phyloP scores from a whole-genome alignment of 2,888 invertebrate species.

The Andrena hattorfiana region DNA sequence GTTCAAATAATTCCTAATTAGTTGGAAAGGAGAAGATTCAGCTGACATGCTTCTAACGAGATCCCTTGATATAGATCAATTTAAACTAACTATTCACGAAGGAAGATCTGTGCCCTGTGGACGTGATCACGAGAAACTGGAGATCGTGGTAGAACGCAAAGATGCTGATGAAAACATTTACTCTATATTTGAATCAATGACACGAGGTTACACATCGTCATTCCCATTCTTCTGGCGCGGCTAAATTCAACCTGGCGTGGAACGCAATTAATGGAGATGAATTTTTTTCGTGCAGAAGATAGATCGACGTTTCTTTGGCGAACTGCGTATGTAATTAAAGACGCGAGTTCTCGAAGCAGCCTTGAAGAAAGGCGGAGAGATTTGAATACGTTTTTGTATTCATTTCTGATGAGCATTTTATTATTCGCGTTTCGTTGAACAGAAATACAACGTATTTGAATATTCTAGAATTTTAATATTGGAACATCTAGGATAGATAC shows the following conservation, averaged over 20 bases:
- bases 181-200: slow-evolving; percentile 21
- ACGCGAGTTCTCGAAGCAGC: neutral
- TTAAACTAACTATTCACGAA: slow-evolving; percentile 71
- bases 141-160: slow-evolving; percentile 46
- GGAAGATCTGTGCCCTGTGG: slow-evolving; percentile 41
- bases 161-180: slow-evolving; percentile 50
- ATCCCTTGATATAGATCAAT: slow-evolving; percentile 57
- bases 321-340: neutral
- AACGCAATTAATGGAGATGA: slow-evolving; percentile 11
- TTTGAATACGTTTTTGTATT: too few species aligned
- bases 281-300: neutral
- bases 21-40: neutral
- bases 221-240: neutral
- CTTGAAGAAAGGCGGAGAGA: too few species aligned
- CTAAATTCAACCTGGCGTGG: slow-evolving; percentile 1
- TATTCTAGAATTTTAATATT: too few species aligned
- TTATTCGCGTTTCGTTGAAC: too few species aligned
- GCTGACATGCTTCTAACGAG: slow-evolving; percentile 37
- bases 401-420: too few species aligned
- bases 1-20: slow-evolving; percentile 18
- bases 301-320: neutral
- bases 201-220: slow-evolving; percentile 3
- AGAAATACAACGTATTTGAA: too few species aligned
- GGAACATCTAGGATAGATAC: too few species aligned
- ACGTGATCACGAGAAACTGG: slow-evolving; percentile 35